These are phyloP conservation scores for Drosophila insularis DNA, from an alignment of 1,140 invertebrate genomes.

Conservation along the genomic window DNA sequence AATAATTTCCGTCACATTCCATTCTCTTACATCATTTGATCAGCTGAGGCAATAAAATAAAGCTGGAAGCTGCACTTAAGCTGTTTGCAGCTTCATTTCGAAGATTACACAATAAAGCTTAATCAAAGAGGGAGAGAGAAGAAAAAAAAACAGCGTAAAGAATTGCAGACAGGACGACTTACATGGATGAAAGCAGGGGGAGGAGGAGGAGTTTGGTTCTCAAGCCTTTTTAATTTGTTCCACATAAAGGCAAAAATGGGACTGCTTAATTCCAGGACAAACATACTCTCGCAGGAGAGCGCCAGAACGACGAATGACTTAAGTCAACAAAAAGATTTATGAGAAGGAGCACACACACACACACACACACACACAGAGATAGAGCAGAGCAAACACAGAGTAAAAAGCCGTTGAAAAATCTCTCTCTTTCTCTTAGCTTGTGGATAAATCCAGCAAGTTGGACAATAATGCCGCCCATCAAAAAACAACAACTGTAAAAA, in stretches of 20 bases:
- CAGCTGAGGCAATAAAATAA: slow-evolving; percentile 12
- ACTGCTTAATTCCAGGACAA: slow-evolving; percentile 75
- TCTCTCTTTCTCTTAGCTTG: neutral
- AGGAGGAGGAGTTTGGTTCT: neutral
- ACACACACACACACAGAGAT: no score
- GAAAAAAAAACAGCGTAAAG: neutral
- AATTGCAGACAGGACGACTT: slow-evolving; percentile 4
- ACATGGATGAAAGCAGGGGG: neutral
- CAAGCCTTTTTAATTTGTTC: slow-evolving; percentile 72
- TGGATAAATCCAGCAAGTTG: slow-evolving; percentile 65
- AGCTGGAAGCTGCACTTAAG: slow-evolving; percentile 30
- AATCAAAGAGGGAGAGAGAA: neutral
- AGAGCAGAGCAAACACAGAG: neutral
- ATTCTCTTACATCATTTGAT: neutral
- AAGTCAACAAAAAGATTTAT: slow-evolving; percentile 78
- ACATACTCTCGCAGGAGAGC: slow-evolving; percentile 28
- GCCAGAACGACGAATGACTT: slow-evolving; percentile 57
- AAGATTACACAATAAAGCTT: slow-evolving; percentile 10
- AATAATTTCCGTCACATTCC: slow-evolving; percentile 2
- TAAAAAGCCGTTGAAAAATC: slow-evolving; percentile 29
- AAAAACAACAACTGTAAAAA: slow-evolving; percentile 15
- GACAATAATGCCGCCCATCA: slow-evolving; percentile 44
- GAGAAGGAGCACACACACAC: slow-evolving; percentile 30
- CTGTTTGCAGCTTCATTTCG: slow-evolving; percentile 41
- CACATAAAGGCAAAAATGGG: slow-evolving; percentile 63